Evolutionary conservation across 2,888 invertebrate species (phyloP), one percentile per base, ranked within the genome.

Genomic region (Ichneumoninae sp.): DNA sequence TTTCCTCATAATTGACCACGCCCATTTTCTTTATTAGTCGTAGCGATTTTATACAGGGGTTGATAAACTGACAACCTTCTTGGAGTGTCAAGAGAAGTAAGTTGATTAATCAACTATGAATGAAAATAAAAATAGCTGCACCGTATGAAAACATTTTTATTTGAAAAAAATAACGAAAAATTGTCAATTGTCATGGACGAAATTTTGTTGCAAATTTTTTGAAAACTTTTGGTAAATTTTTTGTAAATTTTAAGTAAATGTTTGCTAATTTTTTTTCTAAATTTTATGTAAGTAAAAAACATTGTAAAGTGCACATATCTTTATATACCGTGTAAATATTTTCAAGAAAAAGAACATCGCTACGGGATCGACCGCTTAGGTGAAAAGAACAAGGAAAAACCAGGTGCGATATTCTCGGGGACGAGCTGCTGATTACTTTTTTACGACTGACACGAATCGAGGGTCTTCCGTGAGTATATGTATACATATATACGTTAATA

Each of bases 1-100:
- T 84, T 86, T 84, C 75, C 60, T 65, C 84, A 79, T 86, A 83
- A 85, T 86, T 86, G 71, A 82, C 84, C 85, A 75, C 82, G 84
- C 79, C 81, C 65, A 79, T 77, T 62, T 77, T 57, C 70, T 78
- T 82, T 81, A 76, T 81, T 75, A 54, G 78, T 86, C 80, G 57
- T 76, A 50, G 54, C 33, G 60, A 83, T 60, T 47, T 76, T n/a
- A 33, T 54, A 30, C 13, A 52, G 68, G 74, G 77, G 71, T 83
- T 77, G 62, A 86, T 78, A 66, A 80, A 69, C 33, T 65, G 33
- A 2, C 26, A 36, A 33, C n/a, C 16, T 26, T 26, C 26, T 10
- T 26, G 10, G 22, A 57, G 57, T 26, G 3, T 22, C 57, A 26
- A 19, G 26, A 22, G 10, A 26, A 57, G 26, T 26, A 13, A 26